Evolutionary conservation across 2,888 invertebrate genomes (phyloP), one percentile per base, ranked within the genome.

Genomic region (Notocelia uddmanniana): DNA sequence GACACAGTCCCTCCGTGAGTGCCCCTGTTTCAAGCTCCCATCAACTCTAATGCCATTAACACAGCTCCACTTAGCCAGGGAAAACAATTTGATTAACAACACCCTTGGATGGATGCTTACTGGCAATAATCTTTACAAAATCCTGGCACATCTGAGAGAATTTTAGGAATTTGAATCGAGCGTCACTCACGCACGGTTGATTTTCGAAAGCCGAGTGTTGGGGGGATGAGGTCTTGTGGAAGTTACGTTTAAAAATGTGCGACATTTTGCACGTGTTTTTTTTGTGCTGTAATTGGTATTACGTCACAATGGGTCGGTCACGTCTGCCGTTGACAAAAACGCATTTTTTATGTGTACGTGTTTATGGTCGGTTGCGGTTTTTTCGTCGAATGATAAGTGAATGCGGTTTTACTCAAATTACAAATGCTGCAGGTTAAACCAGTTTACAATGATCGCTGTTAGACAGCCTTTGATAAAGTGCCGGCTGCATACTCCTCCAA

Each of bases 81-180:
- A 50, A 64, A 64, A 54, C 64, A 64, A 64, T 64, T 64, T 64
- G 64, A 64, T 64, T 64, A 64, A 64, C 64, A 37, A 23, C 64
- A 10, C 23, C 64, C 64, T 37, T 54, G 52, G n/a, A 64, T 54
- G 21, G 31, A 63, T 34, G 50, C 63, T 63, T 50, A 50, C 26
- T 48, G 11, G 10, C 19, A 2, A 31, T 48, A 31, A 23, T 15
- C 19, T 63, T 23, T 3, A 10, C 15, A 52, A 63, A 21, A 2
- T 63, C 15, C 19, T 13, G 6, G 0, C 31, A 31, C 8, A 5
- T 2, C 19, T 19, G 1, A 34, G 8, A 6, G 10, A 13, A 3
- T 15, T 34, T 15, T 52, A 3, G 8, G n/a, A 63, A 31, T 34
- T 52, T 63, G 18, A 11, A 3, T 3, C 15, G 9, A n/a, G 13